Evolutionary conservation across 1,140 invertebrate species (phyloP), one percentile per base, ranked within the genome.

Genomic region (Wiebesia pumilae): DNA sequence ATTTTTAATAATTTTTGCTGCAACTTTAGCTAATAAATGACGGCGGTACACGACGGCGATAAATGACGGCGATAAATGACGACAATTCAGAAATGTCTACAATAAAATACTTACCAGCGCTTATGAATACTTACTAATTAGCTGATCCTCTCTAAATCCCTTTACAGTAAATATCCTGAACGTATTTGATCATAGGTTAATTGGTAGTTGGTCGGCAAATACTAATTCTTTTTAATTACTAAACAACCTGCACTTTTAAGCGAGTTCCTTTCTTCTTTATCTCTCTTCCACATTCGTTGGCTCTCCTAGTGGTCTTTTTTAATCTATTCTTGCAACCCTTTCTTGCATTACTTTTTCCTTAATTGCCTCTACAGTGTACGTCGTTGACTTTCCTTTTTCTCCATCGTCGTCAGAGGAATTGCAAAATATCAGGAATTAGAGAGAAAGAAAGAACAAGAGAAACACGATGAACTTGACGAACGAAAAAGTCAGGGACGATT

Each of bases 201-300:
- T n/a, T n/a, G n/a, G n/a, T n/a, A n/a, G n/a, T n/a, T n/a, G n/a
- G n/a, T n/a, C n/a, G n/a, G n/a, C n/a, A n/a, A n/a, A n/a, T n/a
- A n/a, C 35, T 69, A 77, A 65, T 84, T 84, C 58, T 51, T 84
- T 79, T 84, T 84, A 65, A 78, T 84, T 84, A 78, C 40, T 40
- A 81, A 43, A 43, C 67, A 71, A 82, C 51, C 6, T 6, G 3
- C 2, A 51, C 4, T 24, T n/a, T 6, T 35, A 9, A 35, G n/a
- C 78, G 33, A 40, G 33, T 27, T 40, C 16, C n/a, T 65, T 35
- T 27, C 43, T 40, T 77, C n/a, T 78, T 84, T 33, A 65, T 78
- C 73, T 75, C 0, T 27, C 10, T 80, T 33, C 6, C 24, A 24
- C 21, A 12, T 71, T 51, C 62, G 58, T 30, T 43, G 40, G 38